phyloP scores from a whole-genome alignment of 2,113 vertebrate species.

The Corvus cornix region DNA sequence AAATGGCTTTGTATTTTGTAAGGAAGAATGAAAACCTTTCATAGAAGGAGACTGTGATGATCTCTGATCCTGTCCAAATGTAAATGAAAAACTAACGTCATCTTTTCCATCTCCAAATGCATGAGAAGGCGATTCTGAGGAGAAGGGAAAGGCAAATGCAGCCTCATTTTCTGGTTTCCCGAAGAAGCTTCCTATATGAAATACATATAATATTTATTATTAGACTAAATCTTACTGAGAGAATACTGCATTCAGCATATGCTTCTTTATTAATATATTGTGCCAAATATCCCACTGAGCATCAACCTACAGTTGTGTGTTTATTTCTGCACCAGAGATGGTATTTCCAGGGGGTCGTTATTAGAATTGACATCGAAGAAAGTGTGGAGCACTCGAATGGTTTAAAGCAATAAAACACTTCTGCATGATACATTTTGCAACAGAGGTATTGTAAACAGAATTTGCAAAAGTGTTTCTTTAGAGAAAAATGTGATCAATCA shows the following conservation, averaged over 20 bases:
- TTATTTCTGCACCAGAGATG: neutral
- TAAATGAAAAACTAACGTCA: constrained; percentile 76
- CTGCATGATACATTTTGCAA: neutral
- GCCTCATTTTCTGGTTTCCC: constrained; percentile 74
- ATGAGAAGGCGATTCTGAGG: constrained; percentile 61
- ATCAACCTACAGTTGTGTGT: neutral
- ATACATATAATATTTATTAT: neutral
- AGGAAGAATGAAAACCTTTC: constrained; percentile 71
- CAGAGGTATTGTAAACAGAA: neutral
- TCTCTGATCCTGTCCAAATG: constrained; percentile 77
- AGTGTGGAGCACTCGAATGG: neutral
- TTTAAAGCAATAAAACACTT: neutral
- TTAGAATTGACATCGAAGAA: neutral
- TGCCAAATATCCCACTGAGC: neutral
- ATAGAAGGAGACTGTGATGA: constrained; percentile 57
- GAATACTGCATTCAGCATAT: neutral
- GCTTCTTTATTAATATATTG: neutral
- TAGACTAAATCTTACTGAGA: neutral
- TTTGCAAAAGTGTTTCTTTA: neutral
- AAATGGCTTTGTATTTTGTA: constrained; percentile 71
- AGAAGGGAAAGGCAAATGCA: constrained; percentile 75
- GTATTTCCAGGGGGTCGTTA: neutral
- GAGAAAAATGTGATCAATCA: neutral
- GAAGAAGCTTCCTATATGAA: constrained; percentile 73
- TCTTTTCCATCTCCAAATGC: constrained; percentile 76